Evolutionary conservation across 2,113 vertebrate genomes (phyloP).

Genomic region (Pampusana beccarii): DNA sequence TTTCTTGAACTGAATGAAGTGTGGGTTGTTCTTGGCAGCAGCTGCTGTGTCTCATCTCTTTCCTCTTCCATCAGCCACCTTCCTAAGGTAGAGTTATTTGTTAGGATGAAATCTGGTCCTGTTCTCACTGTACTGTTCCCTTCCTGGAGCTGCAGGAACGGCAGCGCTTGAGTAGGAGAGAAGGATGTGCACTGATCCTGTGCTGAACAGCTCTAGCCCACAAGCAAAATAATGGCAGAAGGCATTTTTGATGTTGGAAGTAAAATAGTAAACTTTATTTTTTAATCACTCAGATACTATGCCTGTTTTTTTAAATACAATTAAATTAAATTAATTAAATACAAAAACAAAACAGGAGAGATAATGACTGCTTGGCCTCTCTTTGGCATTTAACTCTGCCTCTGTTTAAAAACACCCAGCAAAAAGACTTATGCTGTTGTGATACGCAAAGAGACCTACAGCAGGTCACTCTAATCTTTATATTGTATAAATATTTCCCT

Average conservation of each 20-base stretch:
- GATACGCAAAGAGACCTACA: background rate
- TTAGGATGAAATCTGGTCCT: background rate
- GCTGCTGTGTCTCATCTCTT: background rate
- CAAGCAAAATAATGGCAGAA: background rate
- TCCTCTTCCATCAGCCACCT: background rate
- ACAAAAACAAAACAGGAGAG: background rate
- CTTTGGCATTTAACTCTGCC: constrained; percentile 5
- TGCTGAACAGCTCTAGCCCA: background rate
- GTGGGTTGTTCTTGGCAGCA: background rate
- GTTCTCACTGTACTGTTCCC: background rate
- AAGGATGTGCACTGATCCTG: background rate
- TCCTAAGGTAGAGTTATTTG: background rate
- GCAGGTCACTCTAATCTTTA: constrained; percentile 26
- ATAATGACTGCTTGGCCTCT: background rate
- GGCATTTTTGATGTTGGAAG: background rate
- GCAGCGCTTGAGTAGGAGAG: background rate
- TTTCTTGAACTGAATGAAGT: background rate
- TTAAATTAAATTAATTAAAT: background rate
- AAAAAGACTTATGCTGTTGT: background rate
- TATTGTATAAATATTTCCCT: constrained; percentile 47
- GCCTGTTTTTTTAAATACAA: background rate
- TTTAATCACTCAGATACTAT: background rate
- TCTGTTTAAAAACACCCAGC: constrained; percentile 43
- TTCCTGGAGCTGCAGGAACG: background rate
- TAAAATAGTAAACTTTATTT: background rate